A percentile compares a stretch with the other conserved stretches of the same genome.
Conservation (phyloP, 2,888 invertebrate species). For the Nesidiocoris tenuis region DNA sequence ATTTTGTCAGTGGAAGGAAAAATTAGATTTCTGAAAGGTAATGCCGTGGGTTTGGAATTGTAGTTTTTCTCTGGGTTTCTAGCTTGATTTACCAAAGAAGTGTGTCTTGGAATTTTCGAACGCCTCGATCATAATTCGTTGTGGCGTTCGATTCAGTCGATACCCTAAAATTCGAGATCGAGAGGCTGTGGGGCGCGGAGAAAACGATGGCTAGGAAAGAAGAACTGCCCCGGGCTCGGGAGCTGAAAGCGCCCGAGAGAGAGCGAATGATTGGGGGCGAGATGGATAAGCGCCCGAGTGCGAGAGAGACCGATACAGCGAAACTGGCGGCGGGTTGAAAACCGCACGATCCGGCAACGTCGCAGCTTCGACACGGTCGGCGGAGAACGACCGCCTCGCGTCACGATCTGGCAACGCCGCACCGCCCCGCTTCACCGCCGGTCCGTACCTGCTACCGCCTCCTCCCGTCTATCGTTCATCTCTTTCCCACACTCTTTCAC, state of each 20-base stretch:
- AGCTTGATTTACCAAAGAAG: no score
- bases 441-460: background rate
- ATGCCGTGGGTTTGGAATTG: no score
- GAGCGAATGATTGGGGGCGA: background rate
- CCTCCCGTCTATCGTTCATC: background rate
- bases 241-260: constrained; percentile 9
- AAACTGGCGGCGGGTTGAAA: background rate
- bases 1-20: no score
- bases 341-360: background rate
- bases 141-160: background rate
- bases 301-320: background rate
- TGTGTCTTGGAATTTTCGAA: no score
- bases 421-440: constrained; percentile 15
- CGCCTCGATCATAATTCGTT: no score
- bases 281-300: background rate
- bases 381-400: constrained; percentile 20
- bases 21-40: no score
- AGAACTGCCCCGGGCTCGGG: background rate
- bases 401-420: constrained; percentile 51
- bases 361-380: constrained; percentile 42
- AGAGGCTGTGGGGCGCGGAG: constrained; percentile 12
- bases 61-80: no score
- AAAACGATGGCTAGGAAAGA: constrained; percentile 32
- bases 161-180: background rate
- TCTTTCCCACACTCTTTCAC: background rate